Percentiles rank a stretch among this genome's conserved stretches.
Conservation (phyloP, 2,888 invertebrate species). For the Apamea epomidion region DNA sequence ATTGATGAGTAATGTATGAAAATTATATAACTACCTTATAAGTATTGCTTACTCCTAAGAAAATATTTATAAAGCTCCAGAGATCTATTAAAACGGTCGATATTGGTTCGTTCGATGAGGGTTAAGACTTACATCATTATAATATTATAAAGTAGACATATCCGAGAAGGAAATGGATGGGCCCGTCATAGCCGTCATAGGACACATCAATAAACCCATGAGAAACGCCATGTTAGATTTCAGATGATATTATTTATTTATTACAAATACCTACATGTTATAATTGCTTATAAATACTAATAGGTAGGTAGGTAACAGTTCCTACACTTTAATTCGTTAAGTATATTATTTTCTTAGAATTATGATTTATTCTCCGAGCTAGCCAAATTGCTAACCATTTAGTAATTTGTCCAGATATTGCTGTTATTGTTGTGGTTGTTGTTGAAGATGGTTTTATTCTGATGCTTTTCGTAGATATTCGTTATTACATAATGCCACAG, state of each 20-base stretch:
- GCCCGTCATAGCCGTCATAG: constrained; percentile 20
- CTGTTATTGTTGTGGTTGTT: neutral
- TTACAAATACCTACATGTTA: neutral
- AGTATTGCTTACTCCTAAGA: neutral
- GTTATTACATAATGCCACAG: neutral
- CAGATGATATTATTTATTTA: constrained; percentile 6
- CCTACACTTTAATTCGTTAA: neutral
- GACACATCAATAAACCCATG: constrained; percentile 23
- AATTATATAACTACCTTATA: constrained; percentile 8
- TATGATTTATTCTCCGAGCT: neutral
- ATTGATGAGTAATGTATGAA: neutral
- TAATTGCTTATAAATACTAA: constrained; percentile 1
- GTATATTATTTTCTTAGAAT: neutral
- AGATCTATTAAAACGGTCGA: constrained; percentile 14
- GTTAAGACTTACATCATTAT: constrained; percentile 30
- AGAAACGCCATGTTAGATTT: constrained; percentile 18
- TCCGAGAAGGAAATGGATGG: constrained; percentile 15
- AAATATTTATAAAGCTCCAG: neutral
- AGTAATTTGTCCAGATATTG: neutral
- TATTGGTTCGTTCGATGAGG: constrained; percentile 9
- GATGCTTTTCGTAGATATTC: neutral
- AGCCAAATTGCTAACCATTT: neutral
- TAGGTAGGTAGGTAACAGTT: neutral
- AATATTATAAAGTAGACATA: constrained; percentile 17
- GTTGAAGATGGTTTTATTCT: neutral